phyloP scores from a whole-genome alignment of 92 coral and sea anemone species.

The Paragorgia papillata region DNA sequence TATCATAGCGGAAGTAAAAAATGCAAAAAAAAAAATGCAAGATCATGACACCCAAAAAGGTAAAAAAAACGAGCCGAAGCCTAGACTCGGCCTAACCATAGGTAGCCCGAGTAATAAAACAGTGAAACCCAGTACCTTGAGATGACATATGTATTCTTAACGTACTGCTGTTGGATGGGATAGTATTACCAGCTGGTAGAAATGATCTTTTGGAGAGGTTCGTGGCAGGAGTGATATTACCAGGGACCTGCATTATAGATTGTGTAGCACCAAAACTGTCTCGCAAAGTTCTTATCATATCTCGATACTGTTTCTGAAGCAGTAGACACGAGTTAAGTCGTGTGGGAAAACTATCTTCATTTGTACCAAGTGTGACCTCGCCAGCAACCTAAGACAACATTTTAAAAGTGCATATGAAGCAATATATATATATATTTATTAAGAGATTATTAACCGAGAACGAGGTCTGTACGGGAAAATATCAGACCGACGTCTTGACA shows the following conservation, averaged over 20 bases:
- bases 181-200: conserved; percentile 64
- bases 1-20: no score
- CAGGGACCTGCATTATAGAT: conserved; percentile 56
- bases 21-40: no score
- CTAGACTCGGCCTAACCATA: no score
- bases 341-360: conserved; percentile 79
- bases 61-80: no score
- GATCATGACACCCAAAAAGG: no score
- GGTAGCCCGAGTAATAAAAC: no score
- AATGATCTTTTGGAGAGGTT: conserved; percentile 60
- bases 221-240: conserved; percentile 62
- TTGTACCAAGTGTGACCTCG: conserved; percentile 52
- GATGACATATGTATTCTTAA: conserved; percentile 65
- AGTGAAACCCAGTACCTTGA: no score
- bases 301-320: conserved; percentile 93
- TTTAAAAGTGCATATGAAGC: no score
- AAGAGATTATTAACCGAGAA: no score
- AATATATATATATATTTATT: no score
- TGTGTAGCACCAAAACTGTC: conserved; percentile 89
- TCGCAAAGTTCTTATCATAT: conserved; percentile 92
- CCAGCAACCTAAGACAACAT: conserved; percentile 1
- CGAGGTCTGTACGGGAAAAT: no score
- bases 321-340: conserved; percentile 83
- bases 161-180: conserved; percentile 61
- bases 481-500: no score